Conservation (phyloP, 2,888 invertebrate genomes). For the Drosophila pseudotalamancana region DNA sequence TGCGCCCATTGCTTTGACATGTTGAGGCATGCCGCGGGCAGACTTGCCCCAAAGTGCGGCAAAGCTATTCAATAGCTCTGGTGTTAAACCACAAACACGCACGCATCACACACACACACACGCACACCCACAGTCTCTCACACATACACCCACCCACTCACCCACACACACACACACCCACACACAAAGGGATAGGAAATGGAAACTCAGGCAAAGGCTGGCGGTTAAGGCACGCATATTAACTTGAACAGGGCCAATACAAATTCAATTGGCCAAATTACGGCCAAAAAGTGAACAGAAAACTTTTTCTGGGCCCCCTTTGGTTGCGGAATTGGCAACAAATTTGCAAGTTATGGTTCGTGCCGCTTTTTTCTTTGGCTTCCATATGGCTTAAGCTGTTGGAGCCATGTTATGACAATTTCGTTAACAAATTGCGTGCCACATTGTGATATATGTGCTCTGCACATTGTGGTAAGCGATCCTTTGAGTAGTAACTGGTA, state of each 20-base stretch:
- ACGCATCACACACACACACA: constrained; percentile 13
- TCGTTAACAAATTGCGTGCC: constrained; percentile 38
- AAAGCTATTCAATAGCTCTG: constrained; percentile 34
- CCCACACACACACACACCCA: neutral
- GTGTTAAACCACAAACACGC: constrained; percentile 66
- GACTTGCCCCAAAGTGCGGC: constrained; percentile 17
- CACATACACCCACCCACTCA: constrained; percentile 59
- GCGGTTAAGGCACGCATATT: constrained; percentile 17
- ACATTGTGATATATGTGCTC: constrained; percentile 12
- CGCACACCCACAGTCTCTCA: too few relatives aligned
- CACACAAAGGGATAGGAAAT: constrained; percentile 9
- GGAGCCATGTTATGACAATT: constrained; percentile 44
- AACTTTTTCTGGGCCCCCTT: constrained; percentile 27
- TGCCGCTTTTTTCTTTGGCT: constrained; percentile 37
- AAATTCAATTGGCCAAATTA: constrained; percentile 74
- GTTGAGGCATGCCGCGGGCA: constrained; percentile 42
- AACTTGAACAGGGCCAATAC: constrained; percentile 42
- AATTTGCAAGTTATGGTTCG: constrained; percentile 43
- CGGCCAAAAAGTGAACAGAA: constrained; percentile 41
- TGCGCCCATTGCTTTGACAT: constrained; percentile 50
- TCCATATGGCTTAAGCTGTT: constrained; percentile 31
- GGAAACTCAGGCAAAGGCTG: too few relatives aligned
- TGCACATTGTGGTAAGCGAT: constrained; percentile 13
- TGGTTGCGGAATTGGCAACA: constrained; percentile 19
- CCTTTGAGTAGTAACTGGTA: neutral